Evolutionary conservation across 2,113 vertebrate genomes (phyloP).

Genomic region (Calidris pygmaea): DNA sequence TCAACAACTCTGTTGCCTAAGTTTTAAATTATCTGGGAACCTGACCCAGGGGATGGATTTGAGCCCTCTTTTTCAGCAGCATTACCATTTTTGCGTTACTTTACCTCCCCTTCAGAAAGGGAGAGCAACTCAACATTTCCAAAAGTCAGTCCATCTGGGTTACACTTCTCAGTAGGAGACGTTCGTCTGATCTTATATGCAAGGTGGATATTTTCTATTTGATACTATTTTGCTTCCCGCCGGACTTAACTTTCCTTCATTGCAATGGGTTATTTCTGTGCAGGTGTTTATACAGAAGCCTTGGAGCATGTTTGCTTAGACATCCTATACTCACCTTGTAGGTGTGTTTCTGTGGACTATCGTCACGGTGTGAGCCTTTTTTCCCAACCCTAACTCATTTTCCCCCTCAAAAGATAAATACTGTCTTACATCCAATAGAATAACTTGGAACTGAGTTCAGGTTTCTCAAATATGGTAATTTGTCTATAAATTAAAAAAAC

Average conservation of each 20-base stretch:
- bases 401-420: not conserved
- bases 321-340: not conserved
- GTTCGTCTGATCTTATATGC: not conserved
- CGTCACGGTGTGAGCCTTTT: not conserved
- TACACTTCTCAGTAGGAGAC: not conserved
- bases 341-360: not conserved
- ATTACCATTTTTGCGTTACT: not conserved
- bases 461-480: not conserved
- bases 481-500: not conserved
- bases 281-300: not conserved
- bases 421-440: not conserved
- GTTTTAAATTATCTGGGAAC: not conserved
- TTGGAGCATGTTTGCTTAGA: not conserved
- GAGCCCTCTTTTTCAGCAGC: not conserved
- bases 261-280: not conserved
- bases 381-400: not conserved
- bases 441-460: not conserved
- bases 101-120: not conserved
- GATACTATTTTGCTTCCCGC: not conserved
- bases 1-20: not conserved
- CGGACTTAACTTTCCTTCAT: not conserved
- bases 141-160: not conserved
- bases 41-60: not conserved
- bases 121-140: not conserved
- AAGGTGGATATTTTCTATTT: not conserved